A percentile compares a stretch with the other conserved stretches of the same genome.
phyloP scores from a whole-genome alignment of 2,888 invertebrate species.

The Acanthosepion pharaonis region DNA sequence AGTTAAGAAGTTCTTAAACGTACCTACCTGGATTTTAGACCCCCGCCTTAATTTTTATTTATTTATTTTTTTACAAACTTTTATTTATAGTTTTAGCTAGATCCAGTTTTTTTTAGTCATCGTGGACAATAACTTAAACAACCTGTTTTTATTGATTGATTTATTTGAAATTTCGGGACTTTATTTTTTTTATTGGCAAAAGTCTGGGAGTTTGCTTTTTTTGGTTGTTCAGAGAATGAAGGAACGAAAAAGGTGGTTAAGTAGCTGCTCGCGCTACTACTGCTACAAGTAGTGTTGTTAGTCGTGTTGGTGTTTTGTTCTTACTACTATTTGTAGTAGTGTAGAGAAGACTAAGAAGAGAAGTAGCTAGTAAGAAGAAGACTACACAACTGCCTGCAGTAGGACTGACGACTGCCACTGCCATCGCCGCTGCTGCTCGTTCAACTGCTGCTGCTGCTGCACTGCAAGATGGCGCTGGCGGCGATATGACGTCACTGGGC shows the following conservation, averaged over 20 bases:
- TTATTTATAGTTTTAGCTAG: background rate
- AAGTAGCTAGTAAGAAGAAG: slow-evolving; percentile 4
- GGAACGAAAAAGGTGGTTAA: background rate
- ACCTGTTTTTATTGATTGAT: background rate
- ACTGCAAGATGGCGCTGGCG: slow-evolving; percentile 43
- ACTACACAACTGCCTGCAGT: slow-evolving; percentile 33
- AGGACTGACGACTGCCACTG: background rate
- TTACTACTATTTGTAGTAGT: slow-evolving; percentile 13
- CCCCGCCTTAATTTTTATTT: no score
- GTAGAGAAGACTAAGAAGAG: background rate
- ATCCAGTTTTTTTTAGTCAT: background rate
- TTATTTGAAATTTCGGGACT: background rate
- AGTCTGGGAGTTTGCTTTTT: background rate
- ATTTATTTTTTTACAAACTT: background rate
- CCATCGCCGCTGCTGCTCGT: background rate
- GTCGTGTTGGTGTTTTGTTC: slow-evolving; percentile 33
- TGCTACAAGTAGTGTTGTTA: background rate
- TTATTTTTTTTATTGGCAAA: background rate
- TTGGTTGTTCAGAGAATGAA: no score
- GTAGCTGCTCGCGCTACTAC: slow-evolving; percentile 18
- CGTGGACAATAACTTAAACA: background rate
- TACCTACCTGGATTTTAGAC: background rate
- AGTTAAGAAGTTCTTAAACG: background rate
- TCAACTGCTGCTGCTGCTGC: slow-evolving; percentile 44
- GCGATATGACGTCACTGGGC: slow-evolving; percentile 45